Percentiles rank a stretch among this genome's conserved stretches.
Evolutionary conservation across 2,113 vertebrate genomes (phyloP).

Genomic region (Hippocampus abdominalis): DNA sequence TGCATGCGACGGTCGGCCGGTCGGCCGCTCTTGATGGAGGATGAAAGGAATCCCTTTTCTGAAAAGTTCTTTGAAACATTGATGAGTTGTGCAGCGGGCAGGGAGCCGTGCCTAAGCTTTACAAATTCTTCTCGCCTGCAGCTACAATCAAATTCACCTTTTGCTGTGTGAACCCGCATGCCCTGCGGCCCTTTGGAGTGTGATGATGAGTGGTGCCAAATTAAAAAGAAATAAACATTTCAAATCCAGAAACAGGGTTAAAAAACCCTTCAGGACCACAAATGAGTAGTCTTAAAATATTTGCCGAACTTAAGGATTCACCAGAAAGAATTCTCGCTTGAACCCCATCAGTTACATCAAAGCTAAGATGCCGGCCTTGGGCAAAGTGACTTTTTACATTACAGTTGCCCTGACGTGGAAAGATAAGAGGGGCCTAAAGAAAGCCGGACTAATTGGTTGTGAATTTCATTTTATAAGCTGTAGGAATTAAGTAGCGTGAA

Average conservation of each 20-base stretch:
- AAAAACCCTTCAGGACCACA: neutral
- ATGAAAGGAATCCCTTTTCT: neutral
- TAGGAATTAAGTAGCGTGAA: constrained; percentile 48
- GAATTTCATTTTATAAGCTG: constrained; percentile 38
- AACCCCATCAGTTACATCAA: constrained; percentile 33
- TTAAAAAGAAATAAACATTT: neutral
- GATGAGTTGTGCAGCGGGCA: constrained; percentile 20
- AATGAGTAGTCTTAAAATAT: constrained; percentile 8
- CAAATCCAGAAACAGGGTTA: neutral
- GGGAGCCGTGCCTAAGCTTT: constrained; percentile 23
- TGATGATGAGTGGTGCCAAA: neutral
- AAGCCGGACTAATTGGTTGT: constrained; percentile 50
- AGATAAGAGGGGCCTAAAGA: constrained; percentile 28
- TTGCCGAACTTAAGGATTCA: constrained; percentile 22
- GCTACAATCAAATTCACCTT: constrained; percentile 7
- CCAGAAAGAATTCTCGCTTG: constrained; percentile 19
- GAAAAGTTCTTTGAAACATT: constrained; percentile 17
- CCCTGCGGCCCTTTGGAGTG: neutral
- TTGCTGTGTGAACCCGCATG: constrained; percentile 10
- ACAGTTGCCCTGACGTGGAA: constrained; percentile 33
- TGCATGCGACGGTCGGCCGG: neutral
- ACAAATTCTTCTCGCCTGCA: constrained; percentile 20
- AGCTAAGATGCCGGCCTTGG: constrained; percentile 40
- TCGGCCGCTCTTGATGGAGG: neutral
- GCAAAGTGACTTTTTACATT: constrained; percentile 46